Evolutionary conservation across 2,888 invertebrate genomes (phyloP).

Genomic region (Cryptocheilus praepositus): DNA sequence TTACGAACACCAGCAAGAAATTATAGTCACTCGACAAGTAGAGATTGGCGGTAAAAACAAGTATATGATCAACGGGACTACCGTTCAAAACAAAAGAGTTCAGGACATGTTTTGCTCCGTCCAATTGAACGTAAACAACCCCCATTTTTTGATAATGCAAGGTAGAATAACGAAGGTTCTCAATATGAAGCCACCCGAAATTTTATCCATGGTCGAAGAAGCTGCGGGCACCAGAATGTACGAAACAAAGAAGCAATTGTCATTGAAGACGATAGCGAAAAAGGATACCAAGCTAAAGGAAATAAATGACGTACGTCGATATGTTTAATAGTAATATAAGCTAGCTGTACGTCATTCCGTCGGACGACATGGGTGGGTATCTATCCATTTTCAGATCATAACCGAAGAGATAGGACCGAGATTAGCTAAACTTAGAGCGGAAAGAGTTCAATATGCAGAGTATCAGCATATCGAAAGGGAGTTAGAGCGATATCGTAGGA

Average conservation of each 20-base stretch:
- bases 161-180: conserved; percentile 98
- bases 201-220: conserved; percentile 98
- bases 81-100: conserved; percentile 92
- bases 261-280: conserved; percentile 91
- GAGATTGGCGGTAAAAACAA: conserved; percentile 93
- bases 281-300: conserved; percentile 94
- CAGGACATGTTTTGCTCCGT: conserved; percentile 97
- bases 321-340: no score
- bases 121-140: conserved; percentile 98
- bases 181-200: conserved; percentile 99
- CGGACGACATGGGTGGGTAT: no score
- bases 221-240: conserved; percentile 98
- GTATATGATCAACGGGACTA: conserved; percentile 94
- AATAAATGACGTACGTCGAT: conserved; percentile 86
- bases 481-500: conserved; percentile 86
- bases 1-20: conserved; percentile 93
- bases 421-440: conserved; percentile 88
- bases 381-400: conserved; percentile 77
- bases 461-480: conserved; percentile 91
- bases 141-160: conserved; percentile 99
- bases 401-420: conserved; percentile 94
- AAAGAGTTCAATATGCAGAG: conserved; percentile 89
- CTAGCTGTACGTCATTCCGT: no score
- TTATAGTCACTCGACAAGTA: conserved; percentile 93
- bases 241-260: conserved; percentile 92